Evolutionary conservation across 1,140 invertebrate species (phyloP).

Genomic region (Drosophila orena): DNA sequence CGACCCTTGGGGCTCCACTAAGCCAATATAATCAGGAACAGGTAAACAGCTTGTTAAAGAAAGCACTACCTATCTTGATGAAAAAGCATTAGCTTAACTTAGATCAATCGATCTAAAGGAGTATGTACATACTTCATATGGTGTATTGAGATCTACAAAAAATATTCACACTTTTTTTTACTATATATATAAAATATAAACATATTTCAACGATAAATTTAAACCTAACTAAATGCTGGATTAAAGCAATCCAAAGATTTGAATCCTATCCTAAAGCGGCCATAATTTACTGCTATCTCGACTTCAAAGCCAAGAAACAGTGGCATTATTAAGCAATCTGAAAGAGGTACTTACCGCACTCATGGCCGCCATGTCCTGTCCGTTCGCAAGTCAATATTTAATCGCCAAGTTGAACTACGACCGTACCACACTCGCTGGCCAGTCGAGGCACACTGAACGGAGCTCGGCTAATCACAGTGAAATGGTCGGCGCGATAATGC

Average conservation of each 20-base stretch:
- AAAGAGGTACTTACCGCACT: slow-evolving; percentile 34
- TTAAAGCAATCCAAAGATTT: too few species aligned
- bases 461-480: slow-evolving; percentile 17
- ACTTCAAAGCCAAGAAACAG: neutral
- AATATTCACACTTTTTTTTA: too few species aligned
- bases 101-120: too few species aligned
- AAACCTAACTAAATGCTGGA: too few species aligned
- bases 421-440: slow-evolving; percentile 58
- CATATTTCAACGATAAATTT: too few species aligned
- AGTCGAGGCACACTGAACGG: slow-evolving; percentile 43
- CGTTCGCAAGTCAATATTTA: slow-evolving; percentile 13
- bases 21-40: slow-evolving; percentile 3
- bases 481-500: slow-evolving; percentile 41
- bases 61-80: neutral
- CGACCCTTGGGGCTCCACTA: neutral
- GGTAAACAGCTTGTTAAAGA: slow-evolving; percentile 6
- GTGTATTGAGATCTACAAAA: too few species aligned
- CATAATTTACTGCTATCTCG: too few species aligned
- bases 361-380: slow-evolving; percentile 24
- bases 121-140: too few species aligned
- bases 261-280: too few species aligned
- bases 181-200: too few species aligned
- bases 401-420: slow-evolving; percentile 29
- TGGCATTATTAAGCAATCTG: neutral
- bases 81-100: too few species aligned